phyloP scores from a whole-genome alignment of 1,140 invertebrate species.

The Hestina assimilis region DNA sequence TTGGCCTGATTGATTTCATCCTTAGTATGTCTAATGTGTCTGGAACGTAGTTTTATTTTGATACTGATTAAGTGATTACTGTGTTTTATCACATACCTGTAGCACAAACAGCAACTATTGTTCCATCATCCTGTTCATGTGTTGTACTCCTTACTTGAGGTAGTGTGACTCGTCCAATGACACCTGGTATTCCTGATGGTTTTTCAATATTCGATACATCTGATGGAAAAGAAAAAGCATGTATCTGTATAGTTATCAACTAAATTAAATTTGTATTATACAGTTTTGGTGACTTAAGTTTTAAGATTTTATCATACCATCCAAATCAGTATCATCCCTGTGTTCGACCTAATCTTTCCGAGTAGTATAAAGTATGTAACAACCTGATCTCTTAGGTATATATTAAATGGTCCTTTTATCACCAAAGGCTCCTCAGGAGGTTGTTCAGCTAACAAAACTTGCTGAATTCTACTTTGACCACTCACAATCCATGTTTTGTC shows the following conservation, averaged over 20 bases:
- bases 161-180: conserved; percentile 76
- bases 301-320: conserved; percentile 82
- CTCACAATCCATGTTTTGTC: conserved; percentile 97
- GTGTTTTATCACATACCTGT: conserved; percentile 76
- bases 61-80: too few species aligned
- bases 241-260: too few species aligned
- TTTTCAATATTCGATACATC: conserved; percentile 84
- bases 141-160: conserved; percentile 80
- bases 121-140: conserved; percentile 97
- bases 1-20: too few species aligned
- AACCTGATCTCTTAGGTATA: conserved; percentile 87
- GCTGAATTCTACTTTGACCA: conserved; percentile 89
- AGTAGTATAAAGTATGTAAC: conserved; percentile 93
- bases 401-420: conserved; percentile 92
- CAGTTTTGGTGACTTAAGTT: too few species aligned
- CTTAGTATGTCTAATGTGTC: too few species aligned
- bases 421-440: conserved; percentile 84
- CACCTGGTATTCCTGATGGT: conserved; percentile 80
- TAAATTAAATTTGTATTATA: too few species aligned
- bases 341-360: conserved; percentile 74
- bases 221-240: conserved; percentile 49
- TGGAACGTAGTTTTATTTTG: too few species aligned
- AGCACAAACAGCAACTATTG: conserved; percentile 90
- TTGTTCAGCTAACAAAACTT: conserved; percentile 85
- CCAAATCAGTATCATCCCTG: conserved; percentile 75